These are phyloP conservation scores for Caiman crocodilus DNA, from an alignment of 2,797 vertebrate genomes.

Conservation along the genomic window DNA sequence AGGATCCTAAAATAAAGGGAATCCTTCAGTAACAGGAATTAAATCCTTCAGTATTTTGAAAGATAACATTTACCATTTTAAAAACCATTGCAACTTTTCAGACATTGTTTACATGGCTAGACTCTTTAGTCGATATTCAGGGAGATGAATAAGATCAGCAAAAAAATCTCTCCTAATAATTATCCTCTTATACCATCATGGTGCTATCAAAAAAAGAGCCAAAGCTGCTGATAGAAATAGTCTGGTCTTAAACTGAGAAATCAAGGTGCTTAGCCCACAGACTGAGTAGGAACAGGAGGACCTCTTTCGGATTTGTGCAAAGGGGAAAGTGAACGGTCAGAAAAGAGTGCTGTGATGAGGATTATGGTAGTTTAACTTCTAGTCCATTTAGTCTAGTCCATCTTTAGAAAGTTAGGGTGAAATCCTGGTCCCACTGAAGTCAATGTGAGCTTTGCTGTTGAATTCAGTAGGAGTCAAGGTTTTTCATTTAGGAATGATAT, in stretches of 20 bases:
- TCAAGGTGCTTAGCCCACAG: background rate
- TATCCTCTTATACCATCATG: too few species aligned
- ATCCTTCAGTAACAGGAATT: background rate
- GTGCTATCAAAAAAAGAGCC: background rate
- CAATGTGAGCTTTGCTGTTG: rapidly evolving
- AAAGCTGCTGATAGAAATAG: background rate
- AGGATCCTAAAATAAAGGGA: background rate
- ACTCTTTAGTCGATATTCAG: background rate
- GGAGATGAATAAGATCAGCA: background rate
- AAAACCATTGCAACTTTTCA: too few species aligned
- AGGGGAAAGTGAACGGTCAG: background rate
- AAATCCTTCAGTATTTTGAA: background rate
- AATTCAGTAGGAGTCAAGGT: background rate
- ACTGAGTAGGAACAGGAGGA: background rate
- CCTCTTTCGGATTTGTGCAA: background rate
- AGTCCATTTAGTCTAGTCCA: rapidly evolving
- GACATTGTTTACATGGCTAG: too few species aligned
- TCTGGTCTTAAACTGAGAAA: background rate
- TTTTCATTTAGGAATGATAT: too few species aligned
- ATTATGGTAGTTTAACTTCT: background rate
- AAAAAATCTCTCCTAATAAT: background rate
- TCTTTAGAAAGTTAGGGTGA: background rate
- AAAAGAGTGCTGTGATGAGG: background rate
- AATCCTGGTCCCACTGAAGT: background rate
- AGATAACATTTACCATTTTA: background rate